Conservation (phyloP, 2,888 invertebrate species). For the Clepsis dumicolana region DNA sequence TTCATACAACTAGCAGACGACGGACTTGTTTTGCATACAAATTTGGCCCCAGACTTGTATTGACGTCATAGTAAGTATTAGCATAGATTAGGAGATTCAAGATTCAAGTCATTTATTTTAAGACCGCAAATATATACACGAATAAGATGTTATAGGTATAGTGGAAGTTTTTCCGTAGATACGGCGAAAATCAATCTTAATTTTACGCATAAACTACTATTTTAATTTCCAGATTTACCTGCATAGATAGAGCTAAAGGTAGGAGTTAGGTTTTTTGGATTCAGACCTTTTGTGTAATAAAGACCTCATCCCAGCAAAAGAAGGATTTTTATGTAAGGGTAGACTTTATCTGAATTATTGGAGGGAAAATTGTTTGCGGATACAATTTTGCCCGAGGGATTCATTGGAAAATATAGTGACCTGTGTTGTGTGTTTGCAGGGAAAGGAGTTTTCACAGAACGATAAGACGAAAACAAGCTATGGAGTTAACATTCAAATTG, state of each 20-base stretch:
- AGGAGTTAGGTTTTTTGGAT: background rate
- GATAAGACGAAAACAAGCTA: too few relatives aligned
- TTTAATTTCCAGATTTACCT: background rate
- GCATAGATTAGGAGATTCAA: background rate
- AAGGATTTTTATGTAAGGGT: constrained; percentile 3
- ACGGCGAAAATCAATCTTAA: too few relatives aligned
- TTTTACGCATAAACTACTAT: too few relatives aligned
- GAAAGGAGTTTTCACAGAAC: too few relatives aligned
- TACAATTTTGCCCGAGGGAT: background rate
- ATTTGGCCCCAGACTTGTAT: constrained; percentile 27
- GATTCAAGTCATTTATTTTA: too few relatives aligned
- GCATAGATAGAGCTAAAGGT: background rate
- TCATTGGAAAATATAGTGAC: background rate
- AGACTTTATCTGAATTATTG: constrained; percentile 4
- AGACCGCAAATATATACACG: too few relatives aligned
- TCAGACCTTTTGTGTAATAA: background rate
- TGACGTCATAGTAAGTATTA: constrained; percentile 20
- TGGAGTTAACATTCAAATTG: too few relatives aligned
- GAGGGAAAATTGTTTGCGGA: background rate
- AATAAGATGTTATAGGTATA: too few relatives aligned
- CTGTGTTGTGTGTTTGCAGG: background rate
- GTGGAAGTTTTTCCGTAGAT: too few relatives aligned
- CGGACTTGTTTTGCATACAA: constrained; percentile 37
- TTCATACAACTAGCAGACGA: constrained; percentile 31
- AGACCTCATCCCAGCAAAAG: constrained; percentile 3